phyloP scores from a whole-genome alignment of 2,113 vertebrate species.

The Pseudopodoces humilis region DNA sequence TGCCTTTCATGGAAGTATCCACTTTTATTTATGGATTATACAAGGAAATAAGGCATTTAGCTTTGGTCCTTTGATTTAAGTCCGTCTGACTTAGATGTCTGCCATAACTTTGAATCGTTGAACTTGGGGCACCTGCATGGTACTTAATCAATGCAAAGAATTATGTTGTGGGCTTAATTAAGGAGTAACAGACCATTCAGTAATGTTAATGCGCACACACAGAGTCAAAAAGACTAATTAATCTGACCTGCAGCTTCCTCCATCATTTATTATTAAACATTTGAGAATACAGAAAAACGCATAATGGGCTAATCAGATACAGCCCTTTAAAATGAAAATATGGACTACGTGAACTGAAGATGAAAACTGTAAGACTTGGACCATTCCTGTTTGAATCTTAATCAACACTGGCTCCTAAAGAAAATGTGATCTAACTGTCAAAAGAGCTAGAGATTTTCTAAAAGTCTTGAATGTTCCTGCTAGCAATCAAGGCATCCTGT shows the following conservation, averaged over 20 bases:
- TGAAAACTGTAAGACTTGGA: not conserved
- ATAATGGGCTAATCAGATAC: not conserved
- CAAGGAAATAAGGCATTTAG: not conserved
- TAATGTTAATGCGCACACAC: conserved; percentile 21
- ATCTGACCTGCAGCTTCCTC: conserved; percentile 35
- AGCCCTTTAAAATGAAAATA: not conserved
- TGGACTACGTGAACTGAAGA: not conserved
- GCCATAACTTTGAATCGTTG: not conserved
- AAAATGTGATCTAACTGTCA: not conserved
- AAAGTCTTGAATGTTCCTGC: not conserved
- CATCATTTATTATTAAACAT: conserved; percentile 64
- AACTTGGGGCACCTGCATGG: not conserved
- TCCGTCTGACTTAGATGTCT: not conserved
- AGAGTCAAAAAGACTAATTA: conserved; percentile 48
- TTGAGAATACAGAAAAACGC: not conserved
- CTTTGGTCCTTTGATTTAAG: not conserved
- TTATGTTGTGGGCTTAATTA: conserved; percentile 53
- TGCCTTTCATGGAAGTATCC: not conserved
- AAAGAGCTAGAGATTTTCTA: not conserved
- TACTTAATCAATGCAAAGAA: conserved; percentile 48
- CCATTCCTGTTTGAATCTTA: not conserved
- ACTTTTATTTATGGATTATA: not conserved
- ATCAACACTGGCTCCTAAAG: not conserved
- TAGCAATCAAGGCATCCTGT: not conserved
- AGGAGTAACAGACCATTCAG: conserved; percentile 49